phyloP scores from a whole-genome alignment of 2,797 vertebrate genomes.

The Artibeus jamaicensis region DNA sequence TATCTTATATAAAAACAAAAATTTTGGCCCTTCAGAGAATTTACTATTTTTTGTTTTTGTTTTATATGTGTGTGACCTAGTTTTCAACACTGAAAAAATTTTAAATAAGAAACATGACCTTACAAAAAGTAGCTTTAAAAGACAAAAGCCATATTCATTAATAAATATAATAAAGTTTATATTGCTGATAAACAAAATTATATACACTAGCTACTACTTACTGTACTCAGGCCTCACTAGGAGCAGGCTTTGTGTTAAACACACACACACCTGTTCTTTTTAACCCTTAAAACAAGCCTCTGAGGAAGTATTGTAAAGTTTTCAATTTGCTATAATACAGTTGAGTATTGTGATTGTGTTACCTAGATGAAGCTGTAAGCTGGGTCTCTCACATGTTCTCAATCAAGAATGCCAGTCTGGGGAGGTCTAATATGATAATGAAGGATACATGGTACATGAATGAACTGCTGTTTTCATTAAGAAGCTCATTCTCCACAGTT shows the following conservation, averaged over 20 bases:
- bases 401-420: not conserved
- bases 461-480: not conserved
- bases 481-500: not conserved
- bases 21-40: not conserved
- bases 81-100: not conserved
- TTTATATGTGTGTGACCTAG: not conserved
- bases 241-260: not conserved
- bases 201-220: not conserved
- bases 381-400: not conserved
- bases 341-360: not conserved
- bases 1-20: not conserved
- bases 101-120: not conserved
- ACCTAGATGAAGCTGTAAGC: not conserved
- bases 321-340: not conserved
- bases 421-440: not conserved
- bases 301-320: not conserved
- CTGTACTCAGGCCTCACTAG: not conserved
- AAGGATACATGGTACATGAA: not conserved
- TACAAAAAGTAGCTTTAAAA: not conserved
- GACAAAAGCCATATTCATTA: not conserved
- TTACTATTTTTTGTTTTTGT: not conserved
- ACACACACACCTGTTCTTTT: not conserved
- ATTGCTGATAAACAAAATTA: not conserved
- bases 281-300: not conserved
- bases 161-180: not conserved